Evolutionary conservation across 2,888 invertebrate genomes (phyloP).

Genomic region (Stenodema calcarata): DNA sequence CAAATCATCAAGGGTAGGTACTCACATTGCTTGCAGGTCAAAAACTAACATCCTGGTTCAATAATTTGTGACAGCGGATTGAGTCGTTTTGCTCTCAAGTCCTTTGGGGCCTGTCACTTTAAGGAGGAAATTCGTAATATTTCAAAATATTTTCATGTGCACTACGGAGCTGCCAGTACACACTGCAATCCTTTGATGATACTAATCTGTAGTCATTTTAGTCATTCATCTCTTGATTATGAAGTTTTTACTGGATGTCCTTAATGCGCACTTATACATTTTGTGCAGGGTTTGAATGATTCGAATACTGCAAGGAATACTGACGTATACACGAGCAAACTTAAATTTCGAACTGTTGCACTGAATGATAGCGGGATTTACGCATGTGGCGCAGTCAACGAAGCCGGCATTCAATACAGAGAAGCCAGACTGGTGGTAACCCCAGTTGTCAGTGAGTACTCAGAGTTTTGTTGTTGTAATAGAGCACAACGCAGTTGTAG

Average conservation of each 20-base stretch:
- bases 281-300: constrained; percentile 19
- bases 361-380: constrained; percentile 4
- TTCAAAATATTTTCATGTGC: not conserved
- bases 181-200: not conserved
- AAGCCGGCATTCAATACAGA: constrained; percentile 37
- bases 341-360: constrained; percentile 1
- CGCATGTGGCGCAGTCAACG: constrained; percentile 33
- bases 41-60: too few species aligned
- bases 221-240: not conserved
- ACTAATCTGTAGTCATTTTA: not conserved
- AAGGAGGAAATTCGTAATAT: too few species aligned
- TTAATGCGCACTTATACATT: not conserved
- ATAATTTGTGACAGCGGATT: too few species aligned
- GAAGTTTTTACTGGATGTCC: not conserved
- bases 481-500: too few species aligned
- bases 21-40: too few species aligned
- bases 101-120: too few species aligned
- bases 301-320: not conserved
- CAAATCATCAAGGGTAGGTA: too few species aligned
- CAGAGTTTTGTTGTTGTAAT: too few species aligned
- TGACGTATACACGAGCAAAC: constrained; percentile 19
- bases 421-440: not conserved
- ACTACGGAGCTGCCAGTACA: not conserved
- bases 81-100: too few species aligned
- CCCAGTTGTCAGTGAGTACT: not conserved